Conservation (phyloP, 1,140 invertebrate species). For the Pachyrhynchus sulphureomaculatus region DNA sequence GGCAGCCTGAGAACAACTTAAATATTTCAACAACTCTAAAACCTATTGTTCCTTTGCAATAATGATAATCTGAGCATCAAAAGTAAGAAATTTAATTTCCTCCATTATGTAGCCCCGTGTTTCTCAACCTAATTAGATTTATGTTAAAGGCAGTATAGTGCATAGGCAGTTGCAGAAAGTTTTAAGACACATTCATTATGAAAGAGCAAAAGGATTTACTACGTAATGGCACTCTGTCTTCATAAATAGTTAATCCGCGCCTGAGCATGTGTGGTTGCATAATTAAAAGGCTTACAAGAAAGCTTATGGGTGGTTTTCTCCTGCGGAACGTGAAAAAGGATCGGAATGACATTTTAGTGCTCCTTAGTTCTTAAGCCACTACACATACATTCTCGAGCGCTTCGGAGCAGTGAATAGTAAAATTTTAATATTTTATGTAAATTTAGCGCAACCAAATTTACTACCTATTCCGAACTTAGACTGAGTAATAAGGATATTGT, state of each 20-base stretch:
- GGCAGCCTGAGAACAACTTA: no score
- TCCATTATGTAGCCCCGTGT: no score
- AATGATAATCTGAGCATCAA: no score
- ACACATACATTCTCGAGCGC: conserved; percentile 1
- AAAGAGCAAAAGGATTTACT: conserved; percentile 9
- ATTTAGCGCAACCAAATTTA: no score
- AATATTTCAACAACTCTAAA: no score
- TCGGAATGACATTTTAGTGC: conserved; percentile 12
- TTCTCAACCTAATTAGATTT: no score
- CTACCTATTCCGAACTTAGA: no score
- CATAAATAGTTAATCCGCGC: conserved; percentile 18
- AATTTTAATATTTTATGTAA: conserved; percentile 5
- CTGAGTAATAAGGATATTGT: no score
- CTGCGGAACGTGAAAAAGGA: conserved; percentile 20
- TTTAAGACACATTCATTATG: neutral
- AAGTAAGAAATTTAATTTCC: no score
- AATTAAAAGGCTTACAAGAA: conserved; percentile 27
- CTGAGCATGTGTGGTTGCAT: conserved; percentile 25
- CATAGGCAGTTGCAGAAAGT: no score
- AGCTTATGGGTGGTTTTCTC: conserved; percentile 21
- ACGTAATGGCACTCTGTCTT: neutral
- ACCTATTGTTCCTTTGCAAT: no score
- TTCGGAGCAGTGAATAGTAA: neutral
- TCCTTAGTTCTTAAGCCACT: conserved; percentile 15
- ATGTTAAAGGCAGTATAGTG: no score